Conservation (phyloP, 1,140 invertebrate species). For the Vollenhovia emeryi region DNA sequence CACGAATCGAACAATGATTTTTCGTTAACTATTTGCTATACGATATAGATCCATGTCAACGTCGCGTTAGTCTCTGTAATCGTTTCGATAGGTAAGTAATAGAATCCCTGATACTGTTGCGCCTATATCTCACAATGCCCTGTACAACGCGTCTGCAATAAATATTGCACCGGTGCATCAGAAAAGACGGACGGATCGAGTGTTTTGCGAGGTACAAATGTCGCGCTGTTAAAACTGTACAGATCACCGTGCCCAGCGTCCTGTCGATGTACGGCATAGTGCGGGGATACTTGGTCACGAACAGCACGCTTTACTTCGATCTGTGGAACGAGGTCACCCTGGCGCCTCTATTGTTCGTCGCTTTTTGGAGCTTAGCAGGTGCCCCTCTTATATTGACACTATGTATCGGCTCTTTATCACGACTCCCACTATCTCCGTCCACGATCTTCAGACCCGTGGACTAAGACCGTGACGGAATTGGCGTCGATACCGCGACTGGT, state of each 20-base stretch:
- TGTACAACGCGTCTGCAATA: slow-evolving; percentile 40
- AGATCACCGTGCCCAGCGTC: slow-evolving; percentile 86
- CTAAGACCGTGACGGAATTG: slow-evolving; percentile 84
- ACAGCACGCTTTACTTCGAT: slow-evolving; percentile 80
- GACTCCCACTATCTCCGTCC: not conserved
- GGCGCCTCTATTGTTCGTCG: slow-evolving; percentile 85
- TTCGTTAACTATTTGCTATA: slow-evolving; percentile 5
- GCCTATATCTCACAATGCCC: slow-evolving; percentile 34
- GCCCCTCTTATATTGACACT: not conserved
- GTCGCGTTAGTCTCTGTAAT: not conserved
- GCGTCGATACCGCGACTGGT: slow-evolving; percentile 86
- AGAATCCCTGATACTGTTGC: not conserved
- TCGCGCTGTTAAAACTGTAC: not conserved
- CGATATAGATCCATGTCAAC: not conserved
- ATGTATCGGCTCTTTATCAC: not conserved
- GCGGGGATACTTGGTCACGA: slow-evolving; percentile 82
- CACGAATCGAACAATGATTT: slow-evolving; percentile 22
- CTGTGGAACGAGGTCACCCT: slow-evolving; percentile 86
- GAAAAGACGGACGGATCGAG: not conserved
- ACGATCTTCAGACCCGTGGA: slow-evolving; percentile 85
- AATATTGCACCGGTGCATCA: not conserved
- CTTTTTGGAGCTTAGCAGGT: slow-evolving; percentile 83
- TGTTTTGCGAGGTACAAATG: too few relatives aligned
- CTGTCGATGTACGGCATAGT: slow-evolving; percentile 86
- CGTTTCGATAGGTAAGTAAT: slow-evolving; percentile 36